A percentile compares a stretch with the other conserved stretches of the same genome.
phyloP scores from a whole-genome alignment of 1,140 invertebrate species.

The Pogonomyrmex barbatus region DNA sequence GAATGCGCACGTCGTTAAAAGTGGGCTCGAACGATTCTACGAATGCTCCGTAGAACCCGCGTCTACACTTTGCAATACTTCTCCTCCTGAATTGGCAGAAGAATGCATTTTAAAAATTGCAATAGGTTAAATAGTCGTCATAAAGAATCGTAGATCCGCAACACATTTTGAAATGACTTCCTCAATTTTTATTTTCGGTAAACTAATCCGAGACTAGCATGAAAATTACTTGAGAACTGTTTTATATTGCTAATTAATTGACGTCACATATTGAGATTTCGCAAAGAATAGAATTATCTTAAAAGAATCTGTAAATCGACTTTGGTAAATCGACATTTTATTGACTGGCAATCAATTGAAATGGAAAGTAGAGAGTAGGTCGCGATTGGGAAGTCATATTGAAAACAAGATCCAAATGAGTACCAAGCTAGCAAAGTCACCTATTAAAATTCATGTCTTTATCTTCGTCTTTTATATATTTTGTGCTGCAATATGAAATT shows the following conservation, averaged over 20 bases:
- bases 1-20: slow-evolving; percentile 60
- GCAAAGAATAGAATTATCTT: slow-evolving; percentile 12
- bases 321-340: slow-evolving; percentile 42
- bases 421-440: background rate
- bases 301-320: background rate
- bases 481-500: background rate
- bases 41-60: slow-evolving; percentile 47
- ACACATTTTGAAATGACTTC: background rate
- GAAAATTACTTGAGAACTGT: background rate
- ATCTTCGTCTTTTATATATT: background rate
- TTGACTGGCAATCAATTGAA: slow-evolving; percentile 45
- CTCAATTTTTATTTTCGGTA: slow-evolving; percentile 8
- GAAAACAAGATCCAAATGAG: background rate
- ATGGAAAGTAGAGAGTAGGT: slow-evolving; percentile 30
- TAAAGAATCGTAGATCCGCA: slow-evolving; percentile 2
- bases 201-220: background rate
- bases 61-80: slow-evolving; percentile 45
- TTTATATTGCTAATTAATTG: slow-evolving; percentile 31
- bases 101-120: slow-evolving; percentile 42
- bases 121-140: slow-evolving; percentile 3
- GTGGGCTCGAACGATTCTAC: slow-evolving; percentile 63
- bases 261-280: slow-evolving; percentile 14
- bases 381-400: background rate
- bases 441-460: slow-evolving; percentile 15
- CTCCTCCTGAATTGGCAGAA: slow-evolving; percentile 23